phyloP scores from a whole-genome alignment of 1,140 invertebrate genomes.

The Eciton burchellii region DNA sequence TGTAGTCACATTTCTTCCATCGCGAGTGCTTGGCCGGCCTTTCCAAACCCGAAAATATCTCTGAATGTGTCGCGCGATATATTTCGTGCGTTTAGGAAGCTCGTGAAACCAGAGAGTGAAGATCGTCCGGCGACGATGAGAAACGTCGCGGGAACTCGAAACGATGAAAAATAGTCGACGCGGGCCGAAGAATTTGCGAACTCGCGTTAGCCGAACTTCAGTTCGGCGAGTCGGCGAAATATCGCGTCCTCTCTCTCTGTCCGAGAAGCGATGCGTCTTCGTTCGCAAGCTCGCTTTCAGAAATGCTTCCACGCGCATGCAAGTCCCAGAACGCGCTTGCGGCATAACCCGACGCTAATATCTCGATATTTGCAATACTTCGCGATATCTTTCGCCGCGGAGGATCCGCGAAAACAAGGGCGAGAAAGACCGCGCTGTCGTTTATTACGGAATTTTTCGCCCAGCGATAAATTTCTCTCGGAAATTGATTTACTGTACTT shows the following conservation, averaged over 20 bases:
- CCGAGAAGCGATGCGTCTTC: slow-evolving; percentile 36
- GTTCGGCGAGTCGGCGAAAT: slow-evolving; percentile 24
- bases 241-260: neutral
- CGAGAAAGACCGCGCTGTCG: slow-evolving; percentile 19
- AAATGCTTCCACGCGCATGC: slow-evolving; percentile 10
- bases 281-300: slow-evolving; percentile 11
- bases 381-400: neutral
- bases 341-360: slow-evolving; percentile 9
- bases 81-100: slow-evolving; percentile 45
- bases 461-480: slow-evolving; percentile 28
- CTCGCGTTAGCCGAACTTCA: slow-evolving; percentile 50
- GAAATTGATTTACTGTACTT: slow-evolving; percentile 20
- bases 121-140: slow-evolving; percentile 50
- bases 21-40: slow-evolving; percentile 18
- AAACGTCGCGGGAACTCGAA: slow-evolving; percentile 57
- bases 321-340: neutral
- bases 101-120: slow-evolving; percentile 39
- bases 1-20: slow-evolving; percentile 38
- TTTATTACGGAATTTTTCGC: slow-evolving; percentile 35
- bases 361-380: too few relatives aligned
- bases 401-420: slow-evolving; percentile 22
- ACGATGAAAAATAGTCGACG: slow-evolving; percentile 53
- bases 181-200: slow-evolving; percentile 35
- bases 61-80: slow-evolving; percentile 23
- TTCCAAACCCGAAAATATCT: slow-evolving; percentile 41